These are phyloP conservation scores for Platerodrilus igneus DNA, from an alignment of 2,888 invertebrate species.

Conservation along the genomic window DNA sequence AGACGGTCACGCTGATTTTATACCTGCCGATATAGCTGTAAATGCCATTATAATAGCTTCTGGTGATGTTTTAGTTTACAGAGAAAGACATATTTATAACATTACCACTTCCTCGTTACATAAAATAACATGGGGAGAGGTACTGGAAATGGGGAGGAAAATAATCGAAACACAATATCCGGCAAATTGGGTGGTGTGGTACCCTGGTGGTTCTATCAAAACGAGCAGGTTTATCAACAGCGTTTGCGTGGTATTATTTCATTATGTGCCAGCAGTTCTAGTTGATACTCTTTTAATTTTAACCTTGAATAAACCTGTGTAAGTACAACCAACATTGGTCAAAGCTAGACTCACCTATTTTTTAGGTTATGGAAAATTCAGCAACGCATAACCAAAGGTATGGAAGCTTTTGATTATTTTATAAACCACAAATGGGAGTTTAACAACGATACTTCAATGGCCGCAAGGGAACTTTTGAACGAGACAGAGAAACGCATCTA, in stretches of 20 bases:
- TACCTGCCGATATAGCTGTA: slow-evolving; percentile 77
- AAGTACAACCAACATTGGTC: slow-evolving; percentile 46
- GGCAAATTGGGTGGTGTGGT: slow-evolving; percentile 81
- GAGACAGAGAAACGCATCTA: slow-evolving; percentile 61
- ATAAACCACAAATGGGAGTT: slow-evolving; percentile 91
- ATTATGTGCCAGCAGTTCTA: slow-evolving; percentile 84
- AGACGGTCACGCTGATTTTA: slow-evolving; percentile 70
- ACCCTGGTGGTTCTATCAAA: slow-evolving; percentile 83
- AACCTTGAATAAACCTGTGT: slow-evolving; percentile 85
- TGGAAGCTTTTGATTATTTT: slow-evolving; percentile 87
- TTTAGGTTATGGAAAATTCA: slow-evolving; percentile 82
- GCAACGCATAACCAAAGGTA: slow-evolving; percentile 76
- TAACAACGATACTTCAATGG: slow-evolving; percentile 62
- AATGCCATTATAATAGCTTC: slow-evolving; percentile 54
- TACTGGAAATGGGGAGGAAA: slow-evolving; percentile 75
- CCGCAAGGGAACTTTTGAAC: slow-evolving; percentile 59
- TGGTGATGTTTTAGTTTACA: slow-evolving; percentile 47
- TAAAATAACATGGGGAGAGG: slow-evolving; percentile 82
- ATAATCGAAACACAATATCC: slow-evolving; percentile 75
- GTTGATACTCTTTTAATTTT: slow-evolving; percentile 74
- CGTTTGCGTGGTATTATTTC: slow-evolving; percentile 80
- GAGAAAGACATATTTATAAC: slow-evolving; percentile 61
- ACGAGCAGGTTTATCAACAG: slow-evolving; percentile 71
- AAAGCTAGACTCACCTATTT: neutral
- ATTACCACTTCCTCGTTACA: slow-evolving; percentile 77